Percentiles rank a stretch among this genome's conserved stretches.
These are phyloP conservation scores for Eulithis prunata DNA, from an alignment of 2,888 invertebrate species.

Conservation along the genomic window DNA sequence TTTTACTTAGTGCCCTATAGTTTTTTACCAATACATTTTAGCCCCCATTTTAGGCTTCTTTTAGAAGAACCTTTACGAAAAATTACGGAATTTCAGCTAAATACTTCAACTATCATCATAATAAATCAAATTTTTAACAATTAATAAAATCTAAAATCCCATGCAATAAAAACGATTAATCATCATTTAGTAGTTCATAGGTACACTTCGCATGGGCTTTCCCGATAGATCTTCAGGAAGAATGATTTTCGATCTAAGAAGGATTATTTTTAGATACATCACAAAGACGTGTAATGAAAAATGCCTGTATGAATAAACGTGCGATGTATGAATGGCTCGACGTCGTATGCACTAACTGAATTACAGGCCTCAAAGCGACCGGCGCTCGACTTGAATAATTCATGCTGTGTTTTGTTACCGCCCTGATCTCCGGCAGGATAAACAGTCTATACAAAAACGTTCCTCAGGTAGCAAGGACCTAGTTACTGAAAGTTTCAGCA, in stretches of 20 bases:
- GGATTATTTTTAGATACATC: too few relatives aligned
- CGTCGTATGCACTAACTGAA: conserved; percentile 58
- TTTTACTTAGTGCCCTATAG: conserved; percentile 2
- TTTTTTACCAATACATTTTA: neutral
- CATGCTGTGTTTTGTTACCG: conserved; percentile 58
- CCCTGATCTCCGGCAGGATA: conserved; percentile 25
- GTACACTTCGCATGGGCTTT: too few relatives aligned
- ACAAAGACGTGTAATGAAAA: neutral
- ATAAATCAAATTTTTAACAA: too few relatives aligned
- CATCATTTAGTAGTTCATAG: too few relatives aligned
- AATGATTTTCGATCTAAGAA: too few relatives aligned
- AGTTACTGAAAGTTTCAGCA: neutral
- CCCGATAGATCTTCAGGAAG: too few relatives aligned
- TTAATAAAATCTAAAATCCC: too few relatives aligned
- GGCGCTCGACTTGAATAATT: conserved; percentile 60
- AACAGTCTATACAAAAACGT: conserved; percentile 38
- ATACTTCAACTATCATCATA: too few relatives aligned
- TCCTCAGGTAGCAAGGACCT: conserved; percentile 29
- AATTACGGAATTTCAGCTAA: too few relatives aligned
- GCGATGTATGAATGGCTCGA: conserved; percentile 36
- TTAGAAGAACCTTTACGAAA: too few relatives aligned
- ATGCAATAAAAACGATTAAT: too few relatives aligned
- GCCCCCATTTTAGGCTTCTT: too few relatives aligned
- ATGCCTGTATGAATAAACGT: conserved; percentile 3
- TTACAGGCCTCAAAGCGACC: conserved; percentile 60